phyloP scores from a whole-genome alignment of 2,888 invertebrate species.

The Cephus sareptanus region DNA sequence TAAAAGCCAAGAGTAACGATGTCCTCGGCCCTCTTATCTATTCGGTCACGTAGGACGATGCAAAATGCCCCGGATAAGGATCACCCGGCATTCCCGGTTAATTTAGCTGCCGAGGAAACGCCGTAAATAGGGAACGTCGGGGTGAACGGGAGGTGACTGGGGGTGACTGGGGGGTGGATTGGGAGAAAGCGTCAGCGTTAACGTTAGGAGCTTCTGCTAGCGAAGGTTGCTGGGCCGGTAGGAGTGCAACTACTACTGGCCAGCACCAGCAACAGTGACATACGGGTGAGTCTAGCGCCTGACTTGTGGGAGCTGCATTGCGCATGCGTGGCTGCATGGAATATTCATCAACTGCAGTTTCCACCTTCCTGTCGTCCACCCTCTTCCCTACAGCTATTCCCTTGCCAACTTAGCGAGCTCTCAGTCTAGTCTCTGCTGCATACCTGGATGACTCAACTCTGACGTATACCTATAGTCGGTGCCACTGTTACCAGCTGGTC shows the following conservation, averaged over 20 bases:
- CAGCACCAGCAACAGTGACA: not conserved
- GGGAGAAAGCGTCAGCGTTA: not conserved
- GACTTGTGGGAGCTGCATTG: constrained; percentile 10
- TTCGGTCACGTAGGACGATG: constrained; percentile 52
- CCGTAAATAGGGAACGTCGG: constrained; percentile 57
- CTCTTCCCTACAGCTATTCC: not conserved
- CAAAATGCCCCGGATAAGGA: constrained; percentile 49
- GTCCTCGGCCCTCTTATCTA: constrained; percentile 60
- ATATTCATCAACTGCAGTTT: constrained; percentile 23
- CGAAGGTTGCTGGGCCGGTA: not conserved
- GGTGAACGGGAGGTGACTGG: constrained; percentile 9
- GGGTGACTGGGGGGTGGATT: not conserved
- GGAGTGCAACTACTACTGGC: not conserved
- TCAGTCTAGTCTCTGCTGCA: too few relatives aligned
- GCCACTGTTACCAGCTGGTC: too few relatives aligned
- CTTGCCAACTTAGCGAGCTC: too few relatives aligned
- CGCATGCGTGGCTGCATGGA: constrained; percentile 18
- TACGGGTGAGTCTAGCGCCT: not conserved
- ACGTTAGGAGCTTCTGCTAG: not conserved
- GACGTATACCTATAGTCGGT: too few relatives aligned
- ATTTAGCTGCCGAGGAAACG: constrained; percentile 56
- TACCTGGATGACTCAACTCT: too few relatives aligned
- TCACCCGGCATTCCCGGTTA: constrained; percentile 54
- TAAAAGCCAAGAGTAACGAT: constrained; percentile 59
- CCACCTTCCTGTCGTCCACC: constrained; percentile 4